These are phyloP conservation scores for Drosophila rhopaloa DNA, from an alignment of 1,140 invertebrate genomes.

Conservation along the genomic window DNA sequence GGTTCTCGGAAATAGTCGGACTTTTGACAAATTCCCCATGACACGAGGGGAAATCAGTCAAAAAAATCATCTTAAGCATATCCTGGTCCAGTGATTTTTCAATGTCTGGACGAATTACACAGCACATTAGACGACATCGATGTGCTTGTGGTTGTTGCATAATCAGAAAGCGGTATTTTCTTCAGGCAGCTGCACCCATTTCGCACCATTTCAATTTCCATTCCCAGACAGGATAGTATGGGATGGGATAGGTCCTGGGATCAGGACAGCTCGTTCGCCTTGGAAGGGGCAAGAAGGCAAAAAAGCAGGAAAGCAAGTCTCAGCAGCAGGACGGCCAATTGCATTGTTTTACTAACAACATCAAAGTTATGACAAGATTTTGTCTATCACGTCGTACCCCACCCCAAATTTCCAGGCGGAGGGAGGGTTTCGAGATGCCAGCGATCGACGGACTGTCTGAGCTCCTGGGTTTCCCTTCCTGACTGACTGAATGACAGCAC, in stretches of 20 bases:
- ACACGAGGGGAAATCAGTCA: slow-evolving; percentile 53
- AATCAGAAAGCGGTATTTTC: slow-evolving; percentile 48
- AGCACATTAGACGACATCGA: slow-evolving; percentile 72
- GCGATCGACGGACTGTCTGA: slow-evolving; percentile 42
- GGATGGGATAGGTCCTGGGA: slow-evolving; percentile 13
- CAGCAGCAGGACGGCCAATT: slow-evolving; percentile 56
- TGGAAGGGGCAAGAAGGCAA: slow-evolving; percentile 40
- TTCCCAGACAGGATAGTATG: slow-evolving; percentile 59
- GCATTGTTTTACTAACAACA: slow-evolving; percentile 81
- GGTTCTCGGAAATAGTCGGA: slow-evolving; percentile 59
- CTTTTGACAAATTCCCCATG: slow-evolving; percentile 49
- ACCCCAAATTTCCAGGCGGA: slow-evolving; percentile 15
- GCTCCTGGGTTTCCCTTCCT: slow-evolving; percentile 38
- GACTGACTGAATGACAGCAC: slow-evolving; percentile 55
- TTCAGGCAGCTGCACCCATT: slow-evolving; percentile 65
- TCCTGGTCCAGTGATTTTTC: slow-evolving; percentile 73
- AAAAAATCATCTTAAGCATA: slow-evolving; percentile 40
- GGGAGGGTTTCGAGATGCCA: slow-evolving; percentile 53
- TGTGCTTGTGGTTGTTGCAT: slow-evolving; percentile 56
- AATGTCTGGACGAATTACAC: slow-evolving; percentile 70
- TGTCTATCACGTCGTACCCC: slow-evolving; percentile 71
- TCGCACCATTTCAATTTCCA: slow-evolving; percentile 61
- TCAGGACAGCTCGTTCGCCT: slow-evolving; percentile 47
- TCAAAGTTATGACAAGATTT: slow-evolving; percentile 84
- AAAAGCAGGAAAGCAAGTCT: slow-evolving; percentile 31